Evolutionary conservation across 2,113 vertebrate species (phyloP).

Genomic region (Heliornis fulica): DNA sequence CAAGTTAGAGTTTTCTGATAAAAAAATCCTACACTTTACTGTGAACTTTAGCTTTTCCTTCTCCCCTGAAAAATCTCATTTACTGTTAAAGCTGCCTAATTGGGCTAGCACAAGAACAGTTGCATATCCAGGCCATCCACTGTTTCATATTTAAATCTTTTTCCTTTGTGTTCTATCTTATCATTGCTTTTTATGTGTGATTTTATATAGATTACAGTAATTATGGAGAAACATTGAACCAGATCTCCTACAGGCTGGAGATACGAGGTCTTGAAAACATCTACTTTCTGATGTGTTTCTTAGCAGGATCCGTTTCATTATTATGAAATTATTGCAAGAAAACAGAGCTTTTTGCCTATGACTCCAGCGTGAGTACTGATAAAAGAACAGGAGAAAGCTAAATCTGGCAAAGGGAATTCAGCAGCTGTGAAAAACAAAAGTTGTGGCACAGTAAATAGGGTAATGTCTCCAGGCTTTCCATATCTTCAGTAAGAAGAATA

Average conservation of each 20-base stretch:
- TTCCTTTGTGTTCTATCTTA: not conserved
- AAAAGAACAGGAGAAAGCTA: not conserved
- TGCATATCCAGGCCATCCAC: not conserved
- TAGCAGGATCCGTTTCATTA: not conserved
- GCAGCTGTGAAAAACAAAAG: conserved; percentile 14
- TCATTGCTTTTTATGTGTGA: not conserved
- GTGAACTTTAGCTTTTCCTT: not conserved
- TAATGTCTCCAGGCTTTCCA: not conserved
- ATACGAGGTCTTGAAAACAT: not conserved
- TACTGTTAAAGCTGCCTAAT: not conserved
- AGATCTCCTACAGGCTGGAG: not conserved
- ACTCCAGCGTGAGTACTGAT: not conserved
- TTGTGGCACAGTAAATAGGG: not conserved
- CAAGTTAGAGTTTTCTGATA: not conserved
- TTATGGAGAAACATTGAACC: not conserved
- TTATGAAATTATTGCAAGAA: not conserved
- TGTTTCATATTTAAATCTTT: not conserved
- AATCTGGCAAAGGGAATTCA: not conserved
- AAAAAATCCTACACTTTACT: not conserved
- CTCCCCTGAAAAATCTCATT: not conserved
- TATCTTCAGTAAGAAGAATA: not conserved
- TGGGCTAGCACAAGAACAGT: not conserved
- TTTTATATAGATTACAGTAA: not conserved
- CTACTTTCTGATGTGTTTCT: not conserved
- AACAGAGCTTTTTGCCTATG: not conserved